These are phyloP conservation scores for Sebastes vulpes DNA, from an alignment of 2,797 vertebrate species.

Conservation along the genomic window DNA sequence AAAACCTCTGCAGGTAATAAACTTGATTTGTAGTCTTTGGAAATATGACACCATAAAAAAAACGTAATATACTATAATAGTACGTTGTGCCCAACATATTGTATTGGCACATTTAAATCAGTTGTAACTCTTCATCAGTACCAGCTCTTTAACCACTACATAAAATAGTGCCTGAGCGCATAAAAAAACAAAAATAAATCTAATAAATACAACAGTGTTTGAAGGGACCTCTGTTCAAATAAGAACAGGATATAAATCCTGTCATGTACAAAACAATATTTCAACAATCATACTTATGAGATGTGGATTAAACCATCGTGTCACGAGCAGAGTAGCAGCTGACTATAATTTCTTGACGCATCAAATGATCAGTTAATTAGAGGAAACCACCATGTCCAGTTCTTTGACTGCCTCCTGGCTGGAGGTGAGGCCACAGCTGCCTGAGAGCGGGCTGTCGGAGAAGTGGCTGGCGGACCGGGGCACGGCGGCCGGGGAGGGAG, in stretches of 20 bases:
- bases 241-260: constrained; percentile 17
- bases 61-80: background rate
- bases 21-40: constrained; percentile 9
- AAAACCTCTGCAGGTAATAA: background rate
- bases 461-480: constrained; percentile 82
- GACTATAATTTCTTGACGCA: background rate
- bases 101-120: constrained; percentile 18
- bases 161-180: constrained; percentile 8
- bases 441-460: constrained; percentile 82
- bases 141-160: background rate
- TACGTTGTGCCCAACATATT: constrained; percentile 11
- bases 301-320: constrained; percentile 5
- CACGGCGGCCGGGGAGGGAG: constrained; percentile 84
- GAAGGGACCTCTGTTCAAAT: constrained; percentile 38
- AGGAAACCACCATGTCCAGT: constrained; percentile 92
- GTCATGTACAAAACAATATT: constrained; percentile 24
- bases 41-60: background rate
- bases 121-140: constrained; percentile 22
- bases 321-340: constrained; percentile 44
- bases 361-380: constrained; percentile 66
- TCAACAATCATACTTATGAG: background rate
- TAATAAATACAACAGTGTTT: constrained; percentile 74
- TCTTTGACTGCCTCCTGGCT: constrained; percentile 91
- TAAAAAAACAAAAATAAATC: background rate
- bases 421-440: constrained; percentile 87